phyloP scores from a whole-genome alignment of 2,888 invertebrate species.

The Melanotus villosus region DNA sequence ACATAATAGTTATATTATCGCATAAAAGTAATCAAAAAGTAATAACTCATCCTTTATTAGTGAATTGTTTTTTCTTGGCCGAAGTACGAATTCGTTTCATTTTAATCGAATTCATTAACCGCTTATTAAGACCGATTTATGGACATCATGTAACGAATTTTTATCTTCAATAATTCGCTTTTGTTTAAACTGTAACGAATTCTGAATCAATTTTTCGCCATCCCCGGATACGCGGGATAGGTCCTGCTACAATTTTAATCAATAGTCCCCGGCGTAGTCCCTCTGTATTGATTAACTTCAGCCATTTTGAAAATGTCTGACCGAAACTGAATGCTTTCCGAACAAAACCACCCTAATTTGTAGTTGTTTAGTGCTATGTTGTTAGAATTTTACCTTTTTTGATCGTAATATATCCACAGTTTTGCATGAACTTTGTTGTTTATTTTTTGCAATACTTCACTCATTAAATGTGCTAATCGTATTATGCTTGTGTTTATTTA shows the following conservation, averaged over 20 bases:
- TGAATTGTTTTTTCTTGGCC: neutral
- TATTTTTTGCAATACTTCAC: neutral
- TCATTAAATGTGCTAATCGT: neutral
- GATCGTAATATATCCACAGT: neutral
- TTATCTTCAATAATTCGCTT: neutral
- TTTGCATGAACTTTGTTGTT: neutral
- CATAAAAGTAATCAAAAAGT: neutral
- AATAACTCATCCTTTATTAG: neutral
- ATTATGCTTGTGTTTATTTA: conserved; percentile 19
- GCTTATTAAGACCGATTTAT: neutral
- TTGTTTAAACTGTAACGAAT: conserved; percentile 27
- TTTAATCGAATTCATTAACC: neutral
- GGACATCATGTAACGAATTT: neutral
- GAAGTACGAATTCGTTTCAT: neutral
- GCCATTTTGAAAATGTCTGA: conserved; percentile 48
- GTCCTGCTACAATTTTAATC: conserved; percentile 49
- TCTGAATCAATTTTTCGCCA: conserved; percentile 37
- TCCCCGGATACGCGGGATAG: conserved; percentile 49
- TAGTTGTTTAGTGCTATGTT: neutral
- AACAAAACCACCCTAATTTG: conserved; percentile 6
- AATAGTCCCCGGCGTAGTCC: conserved; percentile 49
- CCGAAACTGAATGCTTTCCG: conserved; percentile 29
- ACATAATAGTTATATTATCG: neutral
- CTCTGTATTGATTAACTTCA: conserved; percentile 48
- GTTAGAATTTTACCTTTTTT: neutral